Evolutionary conservation across 64 coral and sea anemone species (phyloP).

Genomic region (Montipora foliosa): DNA sequence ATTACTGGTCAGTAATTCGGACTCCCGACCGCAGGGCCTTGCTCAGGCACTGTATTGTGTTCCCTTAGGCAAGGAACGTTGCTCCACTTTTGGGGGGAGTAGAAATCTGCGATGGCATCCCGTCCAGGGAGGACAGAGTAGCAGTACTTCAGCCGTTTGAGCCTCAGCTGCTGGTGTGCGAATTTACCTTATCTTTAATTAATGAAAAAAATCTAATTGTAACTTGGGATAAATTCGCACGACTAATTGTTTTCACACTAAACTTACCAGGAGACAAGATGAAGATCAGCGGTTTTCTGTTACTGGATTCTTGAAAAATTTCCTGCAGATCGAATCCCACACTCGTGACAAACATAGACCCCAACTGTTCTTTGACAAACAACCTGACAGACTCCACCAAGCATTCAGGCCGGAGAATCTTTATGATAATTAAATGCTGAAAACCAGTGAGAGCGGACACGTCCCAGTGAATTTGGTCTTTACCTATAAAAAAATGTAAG

Average conservation of each 20-base stretch:
- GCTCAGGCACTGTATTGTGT: no score
- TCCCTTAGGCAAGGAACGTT: no score
- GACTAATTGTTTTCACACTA: background rate
- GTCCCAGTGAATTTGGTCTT: conserved; percentile 63
- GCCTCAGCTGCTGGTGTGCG: no score
- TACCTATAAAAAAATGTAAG: background rate
- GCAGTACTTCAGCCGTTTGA: no score
- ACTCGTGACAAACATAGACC: conserved; percentile 79
- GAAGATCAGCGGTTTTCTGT: conserved; percentile 89
- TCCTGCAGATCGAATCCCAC: conserved; percentile 90
- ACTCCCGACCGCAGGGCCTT: no score
- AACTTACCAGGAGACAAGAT: conserved; percentile 90
- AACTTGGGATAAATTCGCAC: no score
- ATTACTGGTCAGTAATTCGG: no score
- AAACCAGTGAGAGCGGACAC: conserved; percentile 64
- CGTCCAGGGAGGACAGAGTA: no score
- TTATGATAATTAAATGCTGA: conserved; percentile 85
- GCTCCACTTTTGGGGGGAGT: no score
- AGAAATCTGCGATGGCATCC: no score
- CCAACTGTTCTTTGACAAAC: conserved; percentile 88
- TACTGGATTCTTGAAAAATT: conserved; percentile 86
- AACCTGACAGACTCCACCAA: conserved; percentile 81
- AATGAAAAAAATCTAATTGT: no score
- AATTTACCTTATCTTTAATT: no score
- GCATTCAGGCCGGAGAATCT: conserved; percentile 88